These are phyloP conservation scores for Herminia tarsipennalis DNA, from an alignment of 2,888 invertebrate species.

Conservation along the genomic window DNA sequence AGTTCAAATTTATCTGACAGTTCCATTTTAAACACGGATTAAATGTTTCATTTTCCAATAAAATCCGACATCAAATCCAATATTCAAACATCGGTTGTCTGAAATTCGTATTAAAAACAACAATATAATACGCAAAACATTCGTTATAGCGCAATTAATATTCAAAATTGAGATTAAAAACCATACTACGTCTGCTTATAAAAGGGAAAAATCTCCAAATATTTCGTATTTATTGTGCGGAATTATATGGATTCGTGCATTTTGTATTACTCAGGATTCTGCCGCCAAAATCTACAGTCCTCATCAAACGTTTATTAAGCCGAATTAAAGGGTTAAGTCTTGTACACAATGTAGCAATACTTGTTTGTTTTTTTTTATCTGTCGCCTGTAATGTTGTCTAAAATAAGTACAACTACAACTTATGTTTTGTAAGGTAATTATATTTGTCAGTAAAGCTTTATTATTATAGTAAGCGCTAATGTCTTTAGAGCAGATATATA, in stretches of 20 bases:
- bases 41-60: no score
- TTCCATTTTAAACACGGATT: no score
- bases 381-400: no score
- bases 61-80: no score
- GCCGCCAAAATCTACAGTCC: conserved; percentile 31
- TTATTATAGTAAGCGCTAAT: no score
- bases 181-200: conserved; percentile 3
- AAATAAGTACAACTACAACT: no score
- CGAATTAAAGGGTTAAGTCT: conserved; percentile 40
- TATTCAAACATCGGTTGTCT: no score
- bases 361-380: no score
- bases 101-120: neutral
- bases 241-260: conserved; percentile 25
- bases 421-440: no score
- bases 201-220: conserved; percentile 3
- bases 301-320: conserved; percentile 52
- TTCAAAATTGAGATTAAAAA: conserved; percentile 7
- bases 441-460: no score
- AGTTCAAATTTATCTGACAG: no score
- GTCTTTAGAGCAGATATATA: no score
- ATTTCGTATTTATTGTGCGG: conserved; percentile 5
- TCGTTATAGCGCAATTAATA: conserved; percentile 6
- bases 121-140: conserved; percentile 5
- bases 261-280: conserved; percentile 30
- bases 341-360: conserved; percentile 18